phyloP scores from a whole-genome alignment of 2,888 invertebrate genomes.

The Caenorhabditis sp. region DNA sequence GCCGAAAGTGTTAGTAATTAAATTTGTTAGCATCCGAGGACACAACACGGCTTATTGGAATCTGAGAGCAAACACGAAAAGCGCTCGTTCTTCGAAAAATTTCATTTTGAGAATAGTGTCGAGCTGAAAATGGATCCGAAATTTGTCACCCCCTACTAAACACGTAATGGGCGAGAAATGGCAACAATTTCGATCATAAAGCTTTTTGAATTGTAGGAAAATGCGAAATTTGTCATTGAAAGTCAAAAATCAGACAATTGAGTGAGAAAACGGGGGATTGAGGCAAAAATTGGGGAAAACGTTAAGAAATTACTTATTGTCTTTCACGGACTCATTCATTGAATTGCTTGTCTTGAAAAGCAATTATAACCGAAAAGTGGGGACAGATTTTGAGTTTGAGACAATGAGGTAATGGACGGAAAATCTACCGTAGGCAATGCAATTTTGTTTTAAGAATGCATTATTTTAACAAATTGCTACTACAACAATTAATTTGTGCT shows the following conservation, averaged over 20 bases:
- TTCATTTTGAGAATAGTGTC: constrained; percentile 31
- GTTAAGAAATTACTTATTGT: constrained; percentile 45
- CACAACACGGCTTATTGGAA: constrained; percentile 67
- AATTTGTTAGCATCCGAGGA: constrained; percentile 69
- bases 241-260: constrained; percentile 31
- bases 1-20: constrained; percentile 72
- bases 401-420: constrained; percentile 43
- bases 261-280: constrained; percentile 14
- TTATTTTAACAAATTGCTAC: not conserved
- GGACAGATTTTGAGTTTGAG: constrained; percentile 16
- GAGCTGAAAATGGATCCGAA: not conserved
- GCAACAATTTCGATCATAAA: constrained; percentile 53
- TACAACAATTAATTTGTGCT: too few species aligned
- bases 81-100: constrained; percentile 17
- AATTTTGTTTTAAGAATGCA: not conserved
- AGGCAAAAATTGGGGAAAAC: constrained; percentile 34
- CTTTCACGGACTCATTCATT: constrained; percentile 53
- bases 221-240: constrained; percentile 1
- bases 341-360: constrained; percentile 47
- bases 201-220: not conserved
- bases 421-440: constrained; percentile 35
- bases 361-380: constrained; percentile 49
- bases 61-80: constrained; percentile 60
- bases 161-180: constrained; percentile 8
- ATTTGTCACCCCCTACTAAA: not conserved